A percentile compares a stretch with the other conserved stretches of the same genome.
phyloP scores from a whole-genome alignment of 2,888 invertebrate species.

The Phasia obesa region DNA sequence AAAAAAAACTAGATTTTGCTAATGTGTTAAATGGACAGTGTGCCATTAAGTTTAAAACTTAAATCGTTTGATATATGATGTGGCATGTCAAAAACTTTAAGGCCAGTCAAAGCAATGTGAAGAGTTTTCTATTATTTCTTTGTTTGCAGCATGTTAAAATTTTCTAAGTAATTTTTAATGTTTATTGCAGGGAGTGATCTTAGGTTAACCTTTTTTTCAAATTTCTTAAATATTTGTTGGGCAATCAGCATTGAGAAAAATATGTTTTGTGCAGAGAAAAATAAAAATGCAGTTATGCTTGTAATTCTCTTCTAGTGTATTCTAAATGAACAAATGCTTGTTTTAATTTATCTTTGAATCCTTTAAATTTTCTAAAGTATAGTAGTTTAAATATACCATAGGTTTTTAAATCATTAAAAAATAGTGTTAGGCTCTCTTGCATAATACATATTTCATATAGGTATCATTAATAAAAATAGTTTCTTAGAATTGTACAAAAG shows the following conservation, averaged over 20 bases:
- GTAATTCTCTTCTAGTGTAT: neutral
- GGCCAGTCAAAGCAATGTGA: conserved; percentile 18
- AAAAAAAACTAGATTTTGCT: conserved; percentile 50
- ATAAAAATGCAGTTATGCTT: neutral
- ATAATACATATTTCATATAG: too few relatives aligned
- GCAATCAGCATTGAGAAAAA: conserved; percentile 8
- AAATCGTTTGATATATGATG: conserved; percentile 44
- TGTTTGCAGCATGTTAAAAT: conserved; percentile 12
- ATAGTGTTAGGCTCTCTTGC: too few relatives aligned
- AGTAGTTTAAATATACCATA: too few relatives aligned
- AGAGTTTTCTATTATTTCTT: neutral
- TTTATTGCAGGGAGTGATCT: conserved; percentile 42
- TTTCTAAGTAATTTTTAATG: conserved; percentile 32
- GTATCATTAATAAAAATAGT: too few relatives aligned
- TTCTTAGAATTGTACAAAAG: too few relatives aligned
- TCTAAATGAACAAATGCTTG: too few relatives aligned
- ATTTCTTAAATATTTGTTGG: conserved; percentile 36
- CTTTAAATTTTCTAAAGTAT: too few relatives aligned
- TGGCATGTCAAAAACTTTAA: too few relatives aligned
- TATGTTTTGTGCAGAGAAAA: neutral
- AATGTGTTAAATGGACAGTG: conserved; percentile 71
- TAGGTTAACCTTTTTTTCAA: conserved; percentile 4
- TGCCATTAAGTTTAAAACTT: conserved; percentile 63
- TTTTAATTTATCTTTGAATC: too few relatives aligned
- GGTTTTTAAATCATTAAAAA: too few relatives aligned